Evolutionary conservation across 2,797 vertebrate genomes (phyloP).

Genomic region (Acanthurus leucopareius): DNA sequence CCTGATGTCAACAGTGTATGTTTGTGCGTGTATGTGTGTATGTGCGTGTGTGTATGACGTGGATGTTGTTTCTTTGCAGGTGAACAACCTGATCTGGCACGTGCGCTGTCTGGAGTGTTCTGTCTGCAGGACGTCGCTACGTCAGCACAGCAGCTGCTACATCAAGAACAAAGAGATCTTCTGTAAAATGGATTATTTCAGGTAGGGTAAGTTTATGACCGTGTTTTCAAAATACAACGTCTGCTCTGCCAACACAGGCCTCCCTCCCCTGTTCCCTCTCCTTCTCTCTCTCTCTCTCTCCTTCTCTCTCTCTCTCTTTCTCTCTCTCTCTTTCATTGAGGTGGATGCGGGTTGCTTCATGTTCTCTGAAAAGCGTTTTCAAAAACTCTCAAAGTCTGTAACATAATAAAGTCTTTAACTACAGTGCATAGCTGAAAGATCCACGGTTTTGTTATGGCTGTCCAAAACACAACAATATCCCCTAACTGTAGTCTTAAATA

Average conservation of each 20-base stretch:
- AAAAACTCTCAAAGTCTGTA: conserved; percentile 67
- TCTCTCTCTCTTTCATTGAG: conserved; percentile 32
- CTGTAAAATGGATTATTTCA: conserved; percentile 99
- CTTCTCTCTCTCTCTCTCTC: conserved; percentile 6
- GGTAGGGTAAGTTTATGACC: conserved; percentile 92
- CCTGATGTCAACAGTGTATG: no score
- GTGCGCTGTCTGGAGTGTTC: conserved; percentile 97
- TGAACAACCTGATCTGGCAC: conserved; percentile 99
- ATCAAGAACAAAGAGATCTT: conserved; percentile 99
- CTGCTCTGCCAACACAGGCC: conserved; percentile 1
- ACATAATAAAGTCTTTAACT: conserved; percentile 67
- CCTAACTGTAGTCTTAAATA: background rate
- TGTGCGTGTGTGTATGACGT: conserved; percentile 25
- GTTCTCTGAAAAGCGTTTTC: conserved; percentile 66
- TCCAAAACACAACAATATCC: conserved; percentile 10
- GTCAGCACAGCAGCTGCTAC: conserved; percentile 99
- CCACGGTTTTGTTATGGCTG: conserved; percentile 72
- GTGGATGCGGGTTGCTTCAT: conserved; percentile 71
- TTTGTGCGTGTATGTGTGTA: no score
- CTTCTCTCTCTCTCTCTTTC: conserved; percentile 3
- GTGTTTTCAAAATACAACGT: conserved; percentile 74
- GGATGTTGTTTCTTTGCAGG: conserved; percentile 82
- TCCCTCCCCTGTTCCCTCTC: background rate
- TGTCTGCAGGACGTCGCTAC: conserved; percentile 95
- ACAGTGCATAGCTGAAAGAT: conserved; percentile 52